Evolutionary conservation across 2,797 vertebrate species (phyloP).

Genomic region (Acrossocheilus wenchowensis): DNA sequence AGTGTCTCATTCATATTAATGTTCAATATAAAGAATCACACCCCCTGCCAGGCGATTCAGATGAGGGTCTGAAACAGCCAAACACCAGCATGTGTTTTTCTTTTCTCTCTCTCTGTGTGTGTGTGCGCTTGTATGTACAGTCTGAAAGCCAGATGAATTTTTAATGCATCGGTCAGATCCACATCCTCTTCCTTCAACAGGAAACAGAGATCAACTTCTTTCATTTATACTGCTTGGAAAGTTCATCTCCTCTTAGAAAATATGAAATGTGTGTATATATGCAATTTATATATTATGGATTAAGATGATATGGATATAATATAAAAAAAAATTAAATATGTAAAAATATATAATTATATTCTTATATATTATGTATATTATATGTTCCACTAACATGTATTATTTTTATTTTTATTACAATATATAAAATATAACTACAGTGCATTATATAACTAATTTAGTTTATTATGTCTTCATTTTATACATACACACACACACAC

Average conservation of each 20-base stretch:
- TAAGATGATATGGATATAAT: background rate
- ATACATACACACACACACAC: too few relatives aligned
- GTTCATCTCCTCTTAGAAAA: background rate
- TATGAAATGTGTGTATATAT: background rate
- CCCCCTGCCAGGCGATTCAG: constrained; percentile 23
- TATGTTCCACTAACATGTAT: too few relatives aligned
- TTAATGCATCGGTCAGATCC: constrained; percentile 48
- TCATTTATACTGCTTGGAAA: background rate
- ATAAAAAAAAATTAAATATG: background rate
- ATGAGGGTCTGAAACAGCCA: background rate
- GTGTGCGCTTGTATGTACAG: background rate
- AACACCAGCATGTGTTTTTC: background rate
- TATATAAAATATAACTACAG: background rate
- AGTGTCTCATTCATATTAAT: constrained; percentile 54
- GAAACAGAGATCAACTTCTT: constrained; percentile 37
- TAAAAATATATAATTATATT: background rate
- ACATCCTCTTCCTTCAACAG: constrained; percentile 36
- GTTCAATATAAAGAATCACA: constrained; percentile 26
- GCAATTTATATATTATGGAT: background rate
- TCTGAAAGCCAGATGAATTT: constrained; percentile 42
- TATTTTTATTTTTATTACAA: background rate
- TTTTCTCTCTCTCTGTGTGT: background rate
- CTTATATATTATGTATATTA: too few relatives aligned
- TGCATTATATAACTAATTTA: background rate
- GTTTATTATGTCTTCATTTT: background rate